phyloP scores from a whole-genome alignment of 1,140 invertebrate genomes.

The Papilio machaon region DNA sequence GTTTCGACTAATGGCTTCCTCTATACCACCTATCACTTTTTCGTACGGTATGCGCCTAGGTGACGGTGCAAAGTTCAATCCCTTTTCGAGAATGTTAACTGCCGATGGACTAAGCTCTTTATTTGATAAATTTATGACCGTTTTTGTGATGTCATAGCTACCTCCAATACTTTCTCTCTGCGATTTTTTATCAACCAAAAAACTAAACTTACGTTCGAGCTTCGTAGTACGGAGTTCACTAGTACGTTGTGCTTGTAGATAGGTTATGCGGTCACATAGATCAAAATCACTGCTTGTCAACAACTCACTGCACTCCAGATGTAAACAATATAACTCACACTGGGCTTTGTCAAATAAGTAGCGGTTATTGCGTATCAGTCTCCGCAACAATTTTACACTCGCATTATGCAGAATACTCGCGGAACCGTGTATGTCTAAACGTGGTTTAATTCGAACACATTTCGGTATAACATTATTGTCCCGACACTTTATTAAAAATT shows the following conservation, averaged over 20 bases:
- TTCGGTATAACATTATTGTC: too few species aligned
- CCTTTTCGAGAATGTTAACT: background rate
- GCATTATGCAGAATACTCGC: too few species aligned
- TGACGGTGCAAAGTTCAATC: slow-evolving; percentile 15
- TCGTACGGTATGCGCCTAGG: slow-evolving; percentile 12
- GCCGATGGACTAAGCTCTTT: too few species aligned
- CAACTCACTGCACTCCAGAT: too few species aligned
- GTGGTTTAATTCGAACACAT: too few species aligned
- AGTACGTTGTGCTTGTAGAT: slow-evolving; percentile 25
- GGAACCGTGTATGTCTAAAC: too few species aligned
- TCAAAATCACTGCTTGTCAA: background rate
- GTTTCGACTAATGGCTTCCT: slow-evolving; percentile 15
- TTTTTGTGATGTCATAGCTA: background rate
- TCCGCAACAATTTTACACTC: too few species aligned
- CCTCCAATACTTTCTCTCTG: background rate
- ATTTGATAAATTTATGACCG: background rate
- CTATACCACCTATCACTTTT: background rate
- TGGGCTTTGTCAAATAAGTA: too few species aligned
- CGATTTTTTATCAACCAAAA: too few species aligned
- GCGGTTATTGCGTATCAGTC: too few species aligned
- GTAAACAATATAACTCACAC: too few species aligned
- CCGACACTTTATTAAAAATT: too few species aligned
- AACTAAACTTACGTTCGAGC: slow-evolving; percentile 15
- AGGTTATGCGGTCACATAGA: slow-evolving; percentile 15
- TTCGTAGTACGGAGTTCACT: slow-evolving; percentile 12